Base-by-base conservation (phyloP, 92 coral and sea anemone genomes). In the Siderastrea radians region DNA sequence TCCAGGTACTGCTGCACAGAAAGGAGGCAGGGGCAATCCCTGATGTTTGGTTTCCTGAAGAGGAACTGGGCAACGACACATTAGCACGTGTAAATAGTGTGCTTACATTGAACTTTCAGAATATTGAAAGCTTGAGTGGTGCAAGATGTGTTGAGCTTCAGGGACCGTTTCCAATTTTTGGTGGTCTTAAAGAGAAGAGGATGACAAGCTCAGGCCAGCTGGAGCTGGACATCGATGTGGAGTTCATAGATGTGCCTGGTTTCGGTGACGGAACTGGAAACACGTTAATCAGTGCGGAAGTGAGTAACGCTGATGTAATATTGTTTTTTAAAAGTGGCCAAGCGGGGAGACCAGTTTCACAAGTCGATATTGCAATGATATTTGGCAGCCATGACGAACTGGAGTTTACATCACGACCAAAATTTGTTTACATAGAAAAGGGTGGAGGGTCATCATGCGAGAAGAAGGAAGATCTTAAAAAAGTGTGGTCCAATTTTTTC, bases 231-330 rank as follows among this genome's bases (percentile, higher is more conserved):
- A 87, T 88, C 12, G 78, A 88, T 19, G 83, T 88, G 12, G 87
- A 88, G 63, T 75, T 88, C 65, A 83, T 88, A 17, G 91, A 88
- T 72, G 68, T 88, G 11, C 91, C 91, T 14, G 91, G 91, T 7
- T 64, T 11, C 19, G 91, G 91, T 5, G 91, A 72, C 38, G 5
- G 59, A 46, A 16, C 47, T 14, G 92, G 87, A 7, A 71, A 76
- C 38, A 74, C 81, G 26, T 26, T 57, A 15, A 77, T 83, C 19
- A 65, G 51, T 14, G 51, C 46, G 4, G 83, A 89, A 49, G 77
- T 89, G 9, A 73, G 79, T 50, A 61, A 57, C 8, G 83, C 92
- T 53, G 78, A 89, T 54, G 8, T 89, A 10, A 52, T 89, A 13
- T 16, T 89, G 84, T 75, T 89, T 47, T 89, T 89, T 61, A 46